Base-by-base conservation (phyloP, 2,113 vertebrate species). In the Xyliphius kryptos region DNA sequence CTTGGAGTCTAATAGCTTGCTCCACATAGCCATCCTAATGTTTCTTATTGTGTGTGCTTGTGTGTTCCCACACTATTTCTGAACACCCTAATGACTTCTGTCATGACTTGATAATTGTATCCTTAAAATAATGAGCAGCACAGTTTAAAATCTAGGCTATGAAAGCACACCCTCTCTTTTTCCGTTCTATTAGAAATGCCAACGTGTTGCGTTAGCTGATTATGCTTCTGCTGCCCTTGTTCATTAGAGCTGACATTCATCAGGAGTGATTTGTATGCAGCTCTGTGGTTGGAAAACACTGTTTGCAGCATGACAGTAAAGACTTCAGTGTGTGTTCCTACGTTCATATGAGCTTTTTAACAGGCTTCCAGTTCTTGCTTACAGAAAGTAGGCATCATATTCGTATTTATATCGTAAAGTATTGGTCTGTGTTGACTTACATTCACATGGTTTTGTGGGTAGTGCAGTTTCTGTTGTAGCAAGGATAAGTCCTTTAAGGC, bases 1-100 rank as follows among this genome's bases (percentile, higher is more conserved):
- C 80, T 81, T 75, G 72, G 71, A 77, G 77, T 80, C 72, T 83
- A 77, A 81, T 66, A 72, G 52, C 63, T 73, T 75, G 67, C 77
- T 71, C 75, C 68, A 74, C 69, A 56, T 41, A 20, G 32, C 46
- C 54, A 63, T 69, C 32, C 56, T 50, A 13, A 19, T 21, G 9
- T 21, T 22, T 19, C 12, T 16, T 48, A 9, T 48, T 16, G 48
- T 60, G 48, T 22, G 49, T 16, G 40, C 2, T 49, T 21, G 17
- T 41, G 15, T 47, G 26, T 48, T 32, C 26, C 26, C 26, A 32
- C 26, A 32, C 26, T 13, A 47, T 14, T 38, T 17, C 17, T 46
- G 48, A 68, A 51, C 59, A 68, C 4, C 41, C 71, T 72, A 76
- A 82, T 76, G 67, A 74, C 62, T 73, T 75, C 55, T 73, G 67